Base-by-base conservation (phyloP, 1,140 invertebrate genomes). In the Hermetia illucens region DNA sequence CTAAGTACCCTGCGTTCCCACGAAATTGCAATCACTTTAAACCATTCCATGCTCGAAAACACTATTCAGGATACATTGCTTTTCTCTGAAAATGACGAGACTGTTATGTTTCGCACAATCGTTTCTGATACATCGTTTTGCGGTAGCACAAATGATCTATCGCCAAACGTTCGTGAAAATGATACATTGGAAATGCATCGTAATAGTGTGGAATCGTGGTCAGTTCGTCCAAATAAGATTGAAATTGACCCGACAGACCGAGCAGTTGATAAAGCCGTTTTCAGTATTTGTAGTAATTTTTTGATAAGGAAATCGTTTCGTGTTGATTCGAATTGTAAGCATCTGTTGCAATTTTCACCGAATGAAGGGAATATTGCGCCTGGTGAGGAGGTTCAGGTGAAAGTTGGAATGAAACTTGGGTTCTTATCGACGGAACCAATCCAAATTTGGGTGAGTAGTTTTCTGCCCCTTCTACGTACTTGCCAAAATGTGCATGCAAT, bases 1-100 rank as follows among this genome's bases (percentile, higher is more conserved):
- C 36, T 54, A 2, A 49, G 52, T 4, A 39, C 44, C 8, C 48
- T 60, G 17, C 45, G 51, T 4, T 55, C 53, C 8, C 49, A 55
- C n/a, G 57, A 60, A 46, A 51, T 59, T 15, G 51, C 52, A 1
- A 33, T 60, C 5, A 60, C 57, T 0, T 34, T 59, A 0, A 59
- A 59, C 39, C 45, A 52, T 8, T 49, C 51, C 19, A 38, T 19
- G 12, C 48, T 59, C 25, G 56, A 59, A 31, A 53, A 60, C 17
- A 54, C 57, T 0, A 45, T 42, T 3, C 52, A 58, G 5, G 53
- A 51, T 5, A 42, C 51, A 5, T 24, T 59, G 6, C 49, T 47
- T 16, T 32, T 59, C 5, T 48, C 55, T 1, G 56, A 58, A 4
- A 51, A 47, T 6, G 56, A 59, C 4, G 56, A 58, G 25, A 57